A percentile compares a stretch with the other conserved stretches of the same genome.
Evolutionary conservation across 2,113 vertebrate genomes (phyloP).

Genomic region (Sorex fumeus): DNA sequence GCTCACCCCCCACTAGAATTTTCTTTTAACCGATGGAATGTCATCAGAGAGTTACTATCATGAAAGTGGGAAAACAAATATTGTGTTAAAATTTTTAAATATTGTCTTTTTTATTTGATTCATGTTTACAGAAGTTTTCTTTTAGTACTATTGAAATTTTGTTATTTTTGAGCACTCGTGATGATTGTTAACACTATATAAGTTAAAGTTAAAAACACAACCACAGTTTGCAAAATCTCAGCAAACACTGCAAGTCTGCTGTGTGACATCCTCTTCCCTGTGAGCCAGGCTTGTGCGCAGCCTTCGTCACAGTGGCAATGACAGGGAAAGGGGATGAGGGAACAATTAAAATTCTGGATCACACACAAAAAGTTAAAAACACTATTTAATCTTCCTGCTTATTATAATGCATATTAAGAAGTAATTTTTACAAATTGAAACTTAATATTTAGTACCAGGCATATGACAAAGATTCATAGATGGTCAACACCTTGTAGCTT

Average conservation of each 20-base stretch:
- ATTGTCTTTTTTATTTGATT: slow-evolving; percentile 36
- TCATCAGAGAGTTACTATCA: slow-evolving; percentile 2
- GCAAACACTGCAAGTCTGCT: no score
- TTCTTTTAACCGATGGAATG: slow-evolving; percentile 29
- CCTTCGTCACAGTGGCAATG: no score
- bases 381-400: slow-evolving; percentile 4
- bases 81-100: slow-evolving; percentile 26
- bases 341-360: no score
- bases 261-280: no score
- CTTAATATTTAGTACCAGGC: slow-evolving; percentile 52
- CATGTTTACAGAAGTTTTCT: slow-evolving; percentile 49
- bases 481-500: neutral
- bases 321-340: no score
- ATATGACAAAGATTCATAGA: slow-evolving; percentile 24
- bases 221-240: no score
- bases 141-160: slow-evolving; percentile 50
- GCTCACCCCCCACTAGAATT: neutral
- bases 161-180: slow-evolving; percentile 60
- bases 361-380: slow-evolving; percentile 49
- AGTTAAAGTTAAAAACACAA: slow-evolving; percentile 53
- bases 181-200: slow-evolving; percentile 42
- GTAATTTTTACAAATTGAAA: slow-evolving; percentile 52
- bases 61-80: slow-evolving; percentile 61
- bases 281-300: no score
- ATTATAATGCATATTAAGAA: slow-evolving; percentile 8